Evolutionary conservation across 1,140 invertebrate genomes (phyloP), one percentile per base, ranked within the genome.

Genomic region (Phocides pigmalion): DNA sequence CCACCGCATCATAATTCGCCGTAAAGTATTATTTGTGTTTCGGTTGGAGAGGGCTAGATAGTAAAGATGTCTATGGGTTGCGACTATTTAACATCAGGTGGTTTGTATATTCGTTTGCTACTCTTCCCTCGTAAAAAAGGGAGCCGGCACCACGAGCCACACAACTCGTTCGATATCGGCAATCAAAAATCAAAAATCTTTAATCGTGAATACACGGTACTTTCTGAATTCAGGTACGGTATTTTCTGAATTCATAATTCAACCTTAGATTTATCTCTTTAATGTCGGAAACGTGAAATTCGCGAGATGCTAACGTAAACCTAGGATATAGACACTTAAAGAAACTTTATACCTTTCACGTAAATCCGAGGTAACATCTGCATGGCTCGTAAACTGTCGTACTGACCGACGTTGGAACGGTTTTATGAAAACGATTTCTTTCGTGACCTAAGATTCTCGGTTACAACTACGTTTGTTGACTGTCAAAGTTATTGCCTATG

Each of bases 311-410:
- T 42, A 56, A 42, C 53, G 39, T 28, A 25, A 56, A 56, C 42
- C 35, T 56, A 56, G 53, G 39, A 41, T 41, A 56, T 56, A 15
- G 53, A 56, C 53, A 56, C 37, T 56, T 56, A 56, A 37, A 42
- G 35, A 42, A 56, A 54, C 19, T 56, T 56, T 56, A 56, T 56
- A 56, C 22, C 39, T 42, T 14, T n/a, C 53, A 56, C 53, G 37
- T 42, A 42, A 35, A 53, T 16, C 25, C 28, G 19, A n/a, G 49
- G 16, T 39, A 17, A 37, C 51, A 56, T 56, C 51, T 56, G 51
- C 51, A 35, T 4, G 1, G 12, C 37, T 56, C 51, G 51, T 56
- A 56, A 56, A 56, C 51, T 17, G 32, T 14, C 35, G 12, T 15
- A 56, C n/a, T 56, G 51, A 56, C 51, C 51, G 51, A 56, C 51